A percentile compares a stretch with the other conserved stretches of the same genome.
Conservation (phyloP, 2,888 invertebrate genomes). For the Choristoneura rosaceana region DNA sequence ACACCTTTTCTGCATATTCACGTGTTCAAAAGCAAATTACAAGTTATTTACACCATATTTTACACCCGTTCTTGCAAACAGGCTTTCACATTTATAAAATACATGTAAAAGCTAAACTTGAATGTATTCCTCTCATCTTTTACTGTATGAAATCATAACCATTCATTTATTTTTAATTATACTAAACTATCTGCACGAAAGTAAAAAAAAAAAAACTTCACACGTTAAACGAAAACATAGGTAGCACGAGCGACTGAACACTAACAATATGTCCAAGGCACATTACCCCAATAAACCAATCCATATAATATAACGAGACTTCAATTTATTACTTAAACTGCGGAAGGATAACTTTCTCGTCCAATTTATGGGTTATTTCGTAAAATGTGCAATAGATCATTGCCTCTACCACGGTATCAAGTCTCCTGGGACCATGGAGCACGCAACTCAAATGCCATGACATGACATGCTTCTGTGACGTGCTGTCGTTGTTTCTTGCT, state of each 20-base stretch:
- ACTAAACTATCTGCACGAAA: no score
- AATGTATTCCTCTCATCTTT: no score
- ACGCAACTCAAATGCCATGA: slow-evolving; percentile 39
- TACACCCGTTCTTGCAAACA: slow-evolving; percentile 5
- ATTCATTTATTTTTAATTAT: no score
- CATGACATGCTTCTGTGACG: slow-evolving; percentile 36
- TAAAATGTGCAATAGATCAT: slow-evolving; percentile 76
- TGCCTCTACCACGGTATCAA: slow-evolving; percentile 62
- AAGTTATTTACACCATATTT: slow-evolving; percentile 34
- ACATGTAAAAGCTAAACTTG: not conserved
- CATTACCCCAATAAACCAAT: slow-evolving; percentile 18
- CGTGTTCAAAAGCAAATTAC: slow-evolving; percentile 36
- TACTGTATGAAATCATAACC: no score
- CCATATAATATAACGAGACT: slow-evolving; percentile 29
- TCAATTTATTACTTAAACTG: slow-evolving; percentile 43
- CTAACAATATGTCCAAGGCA: not conserved
- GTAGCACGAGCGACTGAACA: no score
- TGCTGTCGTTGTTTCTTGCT: slow-evolving; percentile 28
- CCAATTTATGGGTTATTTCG: slow-evolving; percentile 79
- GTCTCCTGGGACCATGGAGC: slow-evolving; percentile 36
- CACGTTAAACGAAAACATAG: no score
- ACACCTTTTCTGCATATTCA: slow-evolving; percentile 19
- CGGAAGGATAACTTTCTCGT: slow-evolving; percentile 58
- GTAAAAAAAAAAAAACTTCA: no score
- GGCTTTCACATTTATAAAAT: not conserved